Conservation (phyloP, 2,797 vertebrate genomes). For the Crypturellus tataupa region DNA sequence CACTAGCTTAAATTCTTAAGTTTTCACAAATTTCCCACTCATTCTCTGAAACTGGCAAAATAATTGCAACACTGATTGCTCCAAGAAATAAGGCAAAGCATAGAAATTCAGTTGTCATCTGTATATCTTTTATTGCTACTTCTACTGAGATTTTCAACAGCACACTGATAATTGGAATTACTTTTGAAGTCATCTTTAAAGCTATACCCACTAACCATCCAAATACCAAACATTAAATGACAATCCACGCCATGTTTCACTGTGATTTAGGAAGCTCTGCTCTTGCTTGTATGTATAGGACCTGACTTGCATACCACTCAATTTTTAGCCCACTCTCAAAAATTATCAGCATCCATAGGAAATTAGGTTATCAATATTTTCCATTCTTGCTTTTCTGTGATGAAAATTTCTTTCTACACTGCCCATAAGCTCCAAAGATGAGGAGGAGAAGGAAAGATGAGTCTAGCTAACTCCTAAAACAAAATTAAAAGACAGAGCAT, state of each 20-base stretch:
- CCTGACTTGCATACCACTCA: not conserved
- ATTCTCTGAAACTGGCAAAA: not conserved
- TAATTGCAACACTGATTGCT: not conserved
- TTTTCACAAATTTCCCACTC: not conserved
- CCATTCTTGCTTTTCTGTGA: not conserved
- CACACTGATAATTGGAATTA: not conserved
- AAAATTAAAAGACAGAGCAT: not conserved
- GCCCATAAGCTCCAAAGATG: not conserved
- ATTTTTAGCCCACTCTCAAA: not conserved
- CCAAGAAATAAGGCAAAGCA: not conserved
- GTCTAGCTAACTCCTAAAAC: not conserved
- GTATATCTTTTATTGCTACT: not conserved
- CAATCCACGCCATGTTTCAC: not conserved
- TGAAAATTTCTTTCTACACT: not conserved
- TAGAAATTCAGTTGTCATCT: not conserved
- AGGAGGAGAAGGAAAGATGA: not conserved
- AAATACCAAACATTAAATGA: not conserved
- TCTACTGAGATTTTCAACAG: not conserved
- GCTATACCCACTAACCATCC: not conserved
- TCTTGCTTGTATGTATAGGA: fast-evolving
- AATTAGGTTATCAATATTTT: not conserved
- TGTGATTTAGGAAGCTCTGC: not conserved
- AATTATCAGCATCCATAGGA: fast-evolving
- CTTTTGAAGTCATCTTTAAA: not conserved
- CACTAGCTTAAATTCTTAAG: not conserved